phyloP scores from a whole-genome alignment of 2,888 invertebrate genomes.

The Monopis laevigella region DNA sequence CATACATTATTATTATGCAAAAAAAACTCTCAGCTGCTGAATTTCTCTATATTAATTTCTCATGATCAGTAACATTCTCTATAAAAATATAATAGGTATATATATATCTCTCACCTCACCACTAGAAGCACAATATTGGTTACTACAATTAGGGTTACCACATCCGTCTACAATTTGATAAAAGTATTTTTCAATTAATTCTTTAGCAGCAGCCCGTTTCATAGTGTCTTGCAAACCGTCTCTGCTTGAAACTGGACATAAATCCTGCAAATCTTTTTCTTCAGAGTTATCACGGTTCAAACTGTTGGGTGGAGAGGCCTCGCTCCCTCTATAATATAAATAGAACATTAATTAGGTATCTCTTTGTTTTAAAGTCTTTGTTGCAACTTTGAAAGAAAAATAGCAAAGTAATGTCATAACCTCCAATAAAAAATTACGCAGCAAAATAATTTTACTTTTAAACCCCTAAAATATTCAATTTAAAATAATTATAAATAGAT shows the following conservation, averaged over 20 bases:
- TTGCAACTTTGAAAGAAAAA: no score
- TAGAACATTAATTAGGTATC: no score
- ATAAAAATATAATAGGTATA: no score
- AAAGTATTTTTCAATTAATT: slow-evolving; percentile 91
- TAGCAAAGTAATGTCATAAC: slow-evolving; percentile 59
- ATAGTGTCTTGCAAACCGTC: slow-evolving; percentile 66
- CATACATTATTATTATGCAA: no score
- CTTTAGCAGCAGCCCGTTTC: slow-evolving; percentile 82
- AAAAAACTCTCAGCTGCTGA: no score
- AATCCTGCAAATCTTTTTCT: slow-evolving; percentile 37
- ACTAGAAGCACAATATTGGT: slow-evolving; percentile 90
- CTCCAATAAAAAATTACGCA: slow-evolving; percentile 18
- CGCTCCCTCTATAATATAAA: slow-evolving; percentile 49
- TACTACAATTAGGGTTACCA: slow-evolving; percentile 87
- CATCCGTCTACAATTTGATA: slow-evolving; percentile 93
- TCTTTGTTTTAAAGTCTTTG: background rate
- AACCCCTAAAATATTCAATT: no score
- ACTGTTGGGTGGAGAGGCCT: slow-evolving; percentile 61
- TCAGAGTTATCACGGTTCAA: slow-evolving; percentile 42
- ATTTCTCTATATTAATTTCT: no score
- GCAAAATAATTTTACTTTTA: no score
- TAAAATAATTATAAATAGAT: no score
- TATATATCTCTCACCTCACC: slow-evolving; percentile 71
- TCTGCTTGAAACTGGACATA: slow-evolving; percentile 38
- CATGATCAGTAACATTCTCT: no score